Evolutionary conservation across 2,888 invertebrate genomes (phyloP).

Genomic region (Thera britannica): DNA sequence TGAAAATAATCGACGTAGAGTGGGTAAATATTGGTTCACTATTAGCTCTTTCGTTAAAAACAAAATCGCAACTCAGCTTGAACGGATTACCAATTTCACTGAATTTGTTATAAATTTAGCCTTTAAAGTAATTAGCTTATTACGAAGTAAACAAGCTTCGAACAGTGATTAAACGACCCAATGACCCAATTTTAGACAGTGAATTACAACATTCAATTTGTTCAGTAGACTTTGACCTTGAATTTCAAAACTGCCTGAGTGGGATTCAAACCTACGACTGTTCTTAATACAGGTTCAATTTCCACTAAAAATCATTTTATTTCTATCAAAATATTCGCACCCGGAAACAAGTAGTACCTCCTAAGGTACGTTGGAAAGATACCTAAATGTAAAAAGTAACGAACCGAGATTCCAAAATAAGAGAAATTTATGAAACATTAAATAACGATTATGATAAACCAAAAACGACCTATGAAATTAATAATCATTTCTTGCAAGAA

Average conservation of each 20-base stretch:
- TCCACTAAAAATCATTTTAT: no score
- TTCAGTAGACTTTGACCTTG: no score
- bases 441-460: conserved; percentile 3
- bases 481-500: conserved; percentile 21
- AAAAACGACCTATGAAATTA: conserved; percentile 4
- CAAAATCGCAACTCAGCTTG: background rate
- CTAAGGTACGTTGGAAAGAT: no score
- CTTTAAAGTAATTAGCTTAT: background rate
- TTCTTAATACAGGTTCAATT: no score
- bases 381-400: no score
- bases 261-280: no score
- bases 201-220: conserved; percentile 15
- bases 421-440: conserved; percentile 1
- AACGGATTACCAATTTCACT: background rate
- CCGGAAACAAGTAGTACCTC: no score
- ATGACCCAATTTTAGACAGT: no score
- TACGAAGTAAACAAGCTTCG: conserved; percentile 3
- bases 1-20: no score
- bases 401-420: background rate
- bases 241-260: no score
- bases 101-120: background rate
- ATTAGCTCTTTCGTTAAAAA: background rate
- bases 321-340: no score
- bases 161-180: conserved; percentile 8
- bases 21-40: no score